Evolutionary conservation across 2,113 vertebrate genomes (phyloP), one percentile per base, ranked within the genome.

Genomic region (Calidris pugnax): DNA sequence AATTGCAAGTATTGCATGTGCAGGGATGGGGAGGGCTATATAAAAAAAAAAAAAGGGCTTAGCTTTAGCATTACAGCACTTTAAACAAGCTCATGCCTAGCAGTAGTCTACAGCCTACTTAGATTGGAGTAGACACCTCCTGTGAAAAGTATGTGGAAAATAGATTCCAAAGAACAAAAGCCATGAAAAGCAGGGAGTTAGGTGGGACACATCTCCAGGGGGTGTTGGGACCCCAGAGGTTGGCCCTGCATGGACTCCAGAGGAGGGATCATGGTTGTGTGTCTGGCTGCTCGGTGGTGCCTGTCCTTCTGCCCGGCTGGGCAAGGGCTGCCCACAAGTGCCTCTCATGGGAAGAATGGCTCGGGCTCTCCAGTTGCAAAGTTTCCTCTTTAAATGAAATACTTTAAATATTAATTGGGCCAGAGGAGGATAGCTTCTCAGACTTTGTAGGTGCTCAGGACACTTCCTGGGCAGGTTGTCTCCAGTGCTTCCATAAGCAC

Each of bases 271-370:
- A 0, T 1, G 26, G 19, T 11, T 7, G 15, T 37, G 35, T 0
- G 1, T 14, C 16, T 33, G 39, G 30, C 45, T 37, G 11, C 45
- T 22, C 0, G 0, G 22, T 14, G 62, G 2, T 64, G 35, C 53
- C 27, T 2, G 1, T n/a, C 84, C 48, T 66, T 7, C 87, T 60
- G 45, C 79, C 73, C 14, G 47, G n/a, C 59, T 41, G 64, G 21
- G 30, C 7, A 3, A n/a, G 35, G 41, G 47, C 77, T 72, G 51
- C 35, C 53, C 14, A 22, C 27, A 28, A 35, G 2, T n/a, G 28
- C 55, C 43, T 89, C 56, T 69, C 2, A 0, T 43, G 80, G 74
- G 57, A 23, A 39, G 45, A 22, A 45, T 15, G n/a, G 37, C 37
- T 75, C 0, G 0, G 45, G 51, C 57, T 76, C 14, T 27, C 41